Percentiles rank a stretch among this genome's conserved stretches.
phyloP scores from a whole-genome alignment of 2,113 vertebrate genomes.

The Siphamia tubifer region DNA sequence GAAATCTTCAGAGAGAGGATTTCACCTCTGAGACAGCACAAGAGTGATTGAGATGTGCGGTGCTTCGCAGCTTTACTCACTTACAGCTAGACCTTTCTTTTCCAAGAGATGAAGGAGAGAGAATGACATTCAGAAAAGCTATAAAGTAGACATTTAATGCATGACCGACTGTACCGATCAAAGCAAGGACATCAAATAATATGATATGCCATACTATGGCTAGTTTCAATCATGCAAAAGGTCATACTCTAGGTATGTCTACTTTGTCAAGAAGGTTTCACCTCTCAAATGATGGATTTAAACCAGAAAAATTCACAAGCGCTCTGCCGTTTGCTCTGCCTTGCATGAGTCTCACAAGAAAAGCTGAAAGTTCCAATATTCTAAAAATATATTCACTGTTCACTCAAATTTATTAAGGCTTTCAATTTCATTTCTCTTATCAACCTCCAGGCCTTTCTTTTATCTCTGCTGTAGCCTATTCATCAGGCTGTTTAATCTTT shows the following conservation, averaged over 20 bases:
- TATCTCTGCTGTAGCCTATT: no score
- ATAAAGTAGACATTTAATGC: slow-evolving; percentile 47
- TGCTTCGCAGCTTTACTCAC: slow-evolving; percentile 1
- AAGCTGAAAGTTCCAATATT: no score
- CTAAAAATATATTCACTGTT: no score
- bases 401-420: no score
- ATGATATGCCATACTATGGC: slow-evolving; percentile 13
- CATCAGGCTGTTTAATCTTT: no score
- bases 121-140: slow-evolving; percentile 41
- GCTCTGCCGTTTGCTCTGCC: background rate
- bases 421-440: background rate
- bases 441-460: no score
- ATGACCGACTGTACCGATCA: slow-evolving; percentile 33
- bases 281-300: slow-evolving; percentile 4
- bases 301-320: background rate
- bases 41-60: slow-evolving; percentile 4
- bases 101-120: slow-evolving; percentile 24
- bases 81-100: slow-evolving; percentile 21
- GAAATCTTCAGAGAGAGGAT: background rate
- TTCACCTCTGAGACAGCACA: background rate
- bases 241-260: slow-evolving; percentile 38
- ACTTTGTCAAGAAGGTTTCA: slow-evolving; percentile 41
- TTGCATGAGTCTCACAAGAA: background rate
- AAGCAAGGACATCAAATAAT: slow-evolving; percentile 41
- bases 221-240: slow-evolving; percentile 51